Evolutionary conservation across 2,888 invertebrate species (phyloP), one percentile per base, ranked within the genome.

Genomic region (Lasioglossum morio): DNA sequence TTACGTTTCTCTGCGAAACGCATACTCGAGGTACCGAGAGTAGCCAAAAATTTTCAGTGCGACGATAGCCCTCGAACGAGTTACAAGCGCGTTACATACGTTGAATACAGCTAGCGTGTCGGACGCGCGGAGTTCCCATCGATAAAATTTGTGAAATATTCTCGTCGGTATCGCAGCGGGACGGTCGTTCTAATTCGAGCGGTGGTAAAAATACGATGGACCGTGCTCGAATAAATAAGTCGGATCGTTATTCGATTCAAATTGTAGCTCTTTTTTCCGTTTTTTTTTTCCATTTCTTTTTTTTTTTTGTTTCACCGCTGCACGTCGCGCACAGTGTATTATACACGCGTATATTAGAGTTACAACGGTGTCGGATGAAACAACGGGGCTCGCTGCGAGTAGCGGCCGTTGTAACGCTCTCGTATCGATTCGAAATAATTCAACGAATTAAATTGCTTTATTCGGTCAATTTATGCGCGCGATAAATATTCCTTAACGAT

Each of bases 161-260:
- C 66, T 30, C 77, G 34, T 30, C 48, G 7, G 46, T 34, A 72
- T 72, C 70, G 77, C 81, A 12, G 48, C 40, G 48, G 63, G 34
- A 27, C 77, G 70, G 72, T 40, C 73, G 53, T 73, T 82, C 72
- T 53, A 73, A 79, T 82, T 66, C 34, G 73, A 34, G 27, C 66
- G 14, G 16, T 34, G 30, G 60, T 30, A 34, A 73, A 53, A 78
- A 53, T 53, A 73, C 63, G 43, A 19, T 30, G 23, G 63, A 16
- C 66, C 70, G 34, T 34, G 70, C 37, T 19, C 34, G 72, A 60
- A 60, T 60, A 76, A 66, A 80, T 66, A 53, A 37, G 53, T 19
- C 10, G 30, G 69, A 74, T 69, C 37, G 74, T 74, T 74, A 53
- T 30, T 40, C 74, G 69, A 74, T 69, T 74, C 48, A 69, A 66